A percentile compares a stretch with the other conserved stretches of the same genome.
Conservation (phyloP, 2,113 vertebrate species). For the Semnornis frantzii region DNA sequence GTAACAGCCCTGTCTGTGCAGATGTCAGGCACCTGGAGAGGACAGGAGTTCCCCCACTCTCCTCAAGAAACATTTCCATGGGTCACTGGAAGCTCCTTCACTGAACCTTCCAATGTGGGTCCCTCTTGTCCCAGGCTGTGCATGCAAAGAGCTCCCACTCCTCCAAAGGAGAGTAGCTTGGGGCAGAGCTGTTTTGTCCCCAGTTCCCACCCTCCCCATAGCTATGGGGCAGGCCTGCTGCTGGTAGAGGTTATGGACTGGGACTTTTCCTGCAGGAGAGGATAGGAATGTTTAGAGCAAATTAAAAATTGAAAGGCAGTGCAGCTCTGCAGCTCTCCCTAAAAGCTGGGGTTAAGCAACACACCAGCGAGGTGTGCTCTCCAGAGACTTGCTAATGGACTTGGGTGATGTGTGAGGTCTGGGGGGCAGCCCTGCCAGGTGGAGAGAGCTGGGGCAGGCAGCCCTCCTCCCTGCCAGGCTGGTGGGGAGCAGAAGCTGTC, state of each 20-base stretch:
- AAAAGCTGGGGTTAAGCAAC: neutral
- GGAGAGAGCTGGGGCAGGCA: accelerated
- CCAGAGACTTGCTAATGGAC: constrained; percentile 32
- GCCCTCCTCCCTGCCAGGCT: neutral
- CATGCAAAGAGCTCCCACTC: accelerated
- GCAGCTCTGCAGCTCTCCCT: neutral
- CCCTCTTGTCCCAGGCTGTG: accelerated
- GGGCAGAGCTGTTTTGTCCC: neutral
- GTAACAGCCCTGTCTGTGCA: neutral
- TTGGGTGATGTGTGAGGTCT: accelerated
- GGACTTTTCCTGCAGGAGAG: neutral
- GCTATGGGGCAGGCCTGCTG: neutral
- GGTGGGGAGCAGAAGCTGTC: neutral
- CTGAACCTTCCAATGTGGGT: neutral
- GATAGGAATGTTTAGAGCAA: constrained; percentile 23
- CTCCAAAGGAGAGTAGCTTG: neutral
- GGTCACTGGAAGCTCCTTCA: neutral
- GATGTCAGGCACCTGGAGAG: neutral
- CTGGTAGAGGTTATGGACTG: neutral
- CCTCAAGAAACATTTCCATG: neutral
- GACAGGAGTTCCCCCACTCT: accelerated
- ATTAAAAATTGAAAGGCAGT: constrained; percentile 38
- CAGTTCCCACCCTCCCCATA: neutral
- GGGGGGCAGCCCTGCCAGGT: neutral
- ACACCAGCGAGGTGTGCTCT: neutral